These are phyloP conservation scores for Heloderma charlesbogerti DNA, from an alignment of 2,113 vertebrate species.

Conservation along the genomic window DNA sequence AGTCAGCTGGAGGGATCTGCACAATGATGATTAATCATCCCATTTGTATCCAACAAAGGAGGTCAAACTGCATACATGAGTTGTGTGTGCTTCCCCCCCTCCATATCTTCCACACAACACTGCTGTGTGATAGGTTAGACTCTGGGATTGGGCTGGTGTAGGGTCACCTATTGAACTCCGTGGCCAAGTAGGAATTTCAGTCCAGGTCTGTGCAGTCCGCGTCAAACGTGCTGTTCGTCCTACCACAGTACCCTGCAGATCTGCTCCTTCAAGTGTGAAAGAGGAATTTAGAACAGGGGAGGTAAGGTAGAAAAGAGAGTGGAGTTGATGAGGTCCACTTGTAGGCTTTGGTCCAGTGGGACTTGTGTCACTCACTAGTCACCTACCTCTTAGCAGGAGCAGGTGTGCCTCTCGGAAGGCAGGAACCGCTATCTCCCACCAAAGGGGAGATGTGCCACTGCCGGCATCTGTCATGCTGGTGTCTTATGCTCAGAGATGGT, in stretches of 20 bases:
- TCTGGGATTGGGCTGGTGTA: not conserved
- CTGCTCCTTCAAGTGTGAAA: not conserved
- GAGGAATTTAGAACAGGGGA: not conserved
- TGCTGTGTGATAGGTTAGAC: not conserved
- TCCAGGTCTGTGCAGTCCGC: not conserved
- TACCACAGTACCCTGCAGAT: not conserved
- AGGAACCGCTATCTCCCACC: not conserved
- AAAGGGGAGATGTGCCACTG: not conserved
- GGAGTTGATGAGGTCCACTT: not conserved
- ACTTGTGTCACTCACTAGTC: too few relatives aligned
- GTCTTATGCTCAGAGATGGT: not conserved
- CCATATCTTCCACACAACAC: not conserved
- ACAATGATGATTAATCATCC: too few relatives aligned
- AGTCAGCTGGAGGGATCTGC: too few relatives aligned
- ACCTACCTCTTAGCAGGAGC: not conserved
- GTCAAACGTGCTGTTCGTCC: too few relatives aligned
- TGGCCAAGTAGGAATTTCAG: too few relatives aligned
- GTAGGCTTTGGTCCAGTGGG: not conserved
- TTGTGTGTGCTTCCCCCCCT: not conserved
- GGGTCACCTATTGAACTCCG: not conserved
- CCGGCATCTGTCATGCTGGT: not conserved
- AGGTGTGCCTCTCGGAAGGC: not conserved
- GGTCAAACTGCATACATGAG: not conserved
- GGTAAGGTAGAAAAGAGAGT: not conserved
- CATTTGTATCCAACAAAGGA: not conserved